These are phyloP conservation scores for Epinephelus malabaricus DNA, from an alignment of 2,797 vertebrate species.

Conservation along the genomic window DNA sequence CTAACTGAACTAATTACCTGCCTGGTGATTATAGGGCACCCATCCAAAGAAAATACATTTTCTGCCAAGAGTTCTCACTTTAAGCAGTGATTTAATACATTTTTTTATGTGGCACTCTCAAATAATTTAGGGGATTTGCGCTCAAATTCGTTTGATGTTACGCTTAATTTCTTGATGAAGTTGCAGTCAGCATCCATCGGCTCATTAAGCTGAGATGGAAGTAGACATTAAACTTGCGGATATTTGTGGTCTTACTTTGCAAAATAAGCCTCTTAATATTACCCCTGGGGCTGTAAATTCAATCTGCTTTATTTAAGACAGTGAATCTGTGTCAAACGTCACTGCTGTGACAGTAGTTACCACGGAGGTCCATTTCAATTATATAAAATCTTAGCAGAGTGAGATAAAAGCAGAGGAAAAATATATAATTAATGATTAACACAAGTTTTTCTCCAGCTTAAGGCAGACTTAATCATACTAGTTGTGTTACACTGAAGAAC, in stretches of 20 bases:
- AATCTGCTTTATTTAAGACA: conserved; percentile 46
- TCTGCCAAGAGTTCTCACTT: conserved; percentile 38
- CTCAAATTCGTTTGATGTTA: conserved; percentile 55
- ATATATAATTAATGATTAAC: background rate
- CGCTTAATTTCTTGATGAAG: conserved; percentile 60
- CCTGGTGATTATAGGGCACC: conserved; percentile 36
- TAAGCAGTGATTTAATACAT: conserved; percentile 40
- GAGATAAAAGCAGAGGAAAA: background rate
- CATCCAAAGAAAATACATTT: conserved; percentile 39
- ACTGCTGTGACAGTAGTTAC: conserved; percentile 25
- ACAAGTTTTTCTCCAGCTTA: background rate
- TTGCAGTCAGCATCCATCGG: conserved; percentile 36
- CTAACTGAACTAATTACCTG: conserved; percentile 47
- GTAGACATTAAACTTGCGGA: conserved; percentile 58
- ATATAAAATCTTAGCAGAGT: conserved; percentile 2
- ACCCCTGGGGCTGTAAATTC: conserved; percentile 37
- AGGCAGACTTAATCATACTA: background rate
- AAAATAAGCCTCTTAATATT: conserved; percentile 69
- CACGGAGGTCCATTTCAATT: conserved; percentile 18
- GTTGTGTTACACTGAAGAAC: background rate
- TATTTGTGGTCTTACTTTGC: conserved; percentile 45
- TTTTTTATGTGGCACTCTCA: conserved; percentile 22
- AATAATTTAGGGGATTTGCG: conserved; percentile 37
- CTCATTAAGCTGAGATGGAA: conserved; percentile 59
- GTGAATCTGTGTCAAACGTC: conserved; percentile 39